These are phyloP conservation scores for Brevipalpus yothersi DNA, from an alignment of 1,140 invertebrate genomes.

Conservation along the genomic window DNA sequence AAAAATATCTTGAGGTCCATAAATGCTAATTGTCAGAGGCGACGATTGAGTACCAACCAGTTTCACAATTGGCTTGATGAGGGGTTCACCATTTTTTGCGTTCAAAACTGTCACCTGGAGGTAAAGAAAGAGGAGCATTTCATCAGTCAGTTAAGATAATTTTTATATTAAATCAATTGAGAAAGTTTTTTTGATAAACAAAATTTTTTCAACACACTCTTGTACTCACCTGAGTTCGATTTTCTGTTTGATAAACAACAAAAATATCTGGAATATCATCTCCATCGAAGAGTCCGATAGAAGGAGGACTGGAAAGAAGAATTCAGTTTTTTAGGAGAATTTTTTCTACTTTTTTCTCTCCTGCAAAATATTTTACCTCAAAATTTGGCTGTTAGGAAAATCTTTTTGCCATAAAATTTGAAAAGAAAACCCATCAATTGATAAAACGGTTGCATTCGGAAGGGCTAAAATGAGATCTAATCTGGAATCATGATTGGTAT, in stretches of 20 bases:
- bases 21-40: constrained; percentile 34
- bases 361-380: constrained; percentile 14
- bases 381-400: constrained; percentile 30
- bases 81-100: constrained; percentile 35
- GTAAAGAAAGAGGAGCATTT: too few relatives aligned
- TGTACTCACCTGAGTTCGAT: constrained; percentile 33
- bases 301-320: constrained; percentile 35
- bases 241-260: constrained; percentile 48
- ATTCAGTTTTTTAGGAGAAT: neutral
- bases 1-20: constrained; percentile 40
- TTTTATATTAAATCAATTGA: constrained; percentile 5
- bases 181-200: neutral
- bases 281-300: constrained; percentile 52
- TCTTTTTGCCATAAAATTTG: constrained; percentile 42
- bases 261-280: constrained; percentile 58
- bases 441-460: constrained; percentile 45
- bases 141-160: too few relatives aligned
- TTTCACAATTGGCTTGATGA: constrained; percentile 37
- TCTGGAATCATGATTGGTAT: constrained; percentile 42
- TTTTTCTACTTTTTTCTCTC: constrained; percentile 13
- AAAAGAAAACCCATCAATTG: constrained; percentile 40
- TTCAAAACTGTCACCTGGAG: constrained; percentile 34
- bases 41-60: constrained; percentile 37
- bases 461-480: constrained; percentile 37
- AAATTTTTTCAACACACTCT: neutral